phyloP scores from a whole-genome alignment of 1,140 invertebrate species.

The Xylocopa sonorina region DNA sequence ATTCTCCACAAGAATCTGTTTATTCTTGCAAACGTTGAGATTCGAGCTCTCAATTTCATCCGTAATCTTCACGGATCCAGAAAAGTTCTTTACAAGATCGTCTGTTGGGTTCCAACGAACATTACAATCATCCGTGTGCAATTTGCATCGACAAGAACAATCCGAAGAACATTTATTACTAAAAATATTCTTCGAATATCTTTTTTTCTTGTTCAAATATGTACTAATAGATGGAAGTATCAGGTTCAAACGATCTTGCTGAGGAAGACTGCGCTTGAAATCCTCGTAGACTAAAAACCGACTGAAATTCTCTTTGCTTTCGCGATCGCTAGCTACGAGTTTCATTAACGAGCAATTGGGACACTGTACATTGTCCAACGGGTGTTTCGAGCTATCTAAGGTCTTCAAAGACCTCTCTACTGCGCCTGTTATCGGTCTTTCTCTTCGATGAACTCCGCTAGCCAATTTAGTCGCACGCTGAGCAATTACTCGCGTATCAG shows the following conservation, averaged over 20 bases:
- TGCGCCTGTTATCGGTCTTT: background rate
- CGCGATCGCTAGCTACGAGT: background rate
- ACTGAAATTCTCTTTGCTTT: background rate
- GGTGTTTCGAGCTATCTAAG: background rate
- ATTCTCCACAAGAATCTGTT: background rate
- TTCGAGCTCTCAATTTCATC: background rate
- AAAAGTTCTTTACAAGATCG: background rate
- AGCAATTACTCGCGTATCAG: background rate
- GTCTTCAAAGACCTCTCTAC: background rate
- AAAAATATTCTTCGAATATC: background rate
- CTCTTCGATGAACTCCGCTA: background rate
- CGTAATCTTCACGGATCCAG: background rate
- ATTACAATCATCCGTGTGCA: background rate
- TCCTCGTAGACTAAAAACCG: background rate
- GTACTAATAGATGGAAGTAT: constrained; percentile 10
- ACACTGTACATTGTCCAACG: background rate
- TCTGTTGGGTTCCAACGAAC: background rate
- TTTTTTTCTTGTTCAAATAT: background rate
- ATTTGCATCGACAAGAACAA: background rate
- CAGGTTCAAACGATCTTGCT: background rate
- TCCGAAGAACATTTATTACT: background rate
- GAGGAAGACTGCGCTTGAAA: background rate
- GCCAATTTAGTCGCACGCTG: background rate
- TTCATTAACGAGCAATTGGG: background rate
- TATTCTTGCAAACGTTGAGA: background rate